These are phyloP conservation scores for Brachionus plicatilis DNA, from an alignment of 1,140 invertebrate species.

Conservation along the genomic window DNA sequence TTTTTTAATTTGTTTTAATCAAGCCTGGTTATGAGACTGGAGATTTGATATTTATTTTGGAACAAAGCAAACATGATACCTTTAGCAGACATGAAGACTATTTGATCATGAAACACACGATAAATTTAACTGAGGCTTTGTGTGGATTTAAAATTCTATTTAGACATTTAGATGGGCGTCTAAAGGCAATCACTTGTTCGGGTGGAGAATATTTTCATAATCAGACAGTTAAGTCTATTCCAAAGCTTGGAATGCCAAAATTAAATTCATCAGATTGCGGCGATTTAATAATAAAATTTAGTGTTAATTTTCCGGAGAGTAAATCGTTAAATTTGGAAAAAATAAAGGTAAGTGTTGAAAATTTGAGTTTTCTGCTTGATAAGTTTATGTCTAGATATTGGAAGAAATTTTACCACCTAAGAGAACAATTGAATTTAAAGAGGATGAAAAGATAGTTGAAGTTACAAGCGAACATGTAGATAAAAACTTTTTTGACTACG, in stretches of 20 bases:
- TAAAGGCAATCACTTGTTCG: not conserved
- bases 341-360: not conserved
- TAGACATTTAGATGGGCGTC: not conserved
- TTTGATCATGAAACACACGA: slow-evolving; percentile 21
- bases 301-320: not conserved
- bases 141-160: slow-evolving; percentile 5
- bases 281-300: not conserved
- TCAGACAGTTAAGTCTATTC: not conserved
- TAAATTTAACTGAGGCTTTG: not conserved
- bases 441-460: not conserved
- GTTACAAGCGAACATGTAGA: slow-evolving; percentile 6
- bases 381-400: not conserved
- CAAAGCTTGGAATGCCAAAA: slow-evolving; percentile 19
- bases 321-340: not conserved
- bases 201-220: not conserved
- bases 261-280: not conserved
- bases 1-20: not conserved
- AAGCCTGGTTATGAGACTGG: slow-evolving; percentile 15
- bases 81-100: not conserved
- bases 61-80: not conserved
- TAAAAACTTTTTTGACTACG: not conserved
- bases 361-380: not conserved
- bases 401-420: not conserved
- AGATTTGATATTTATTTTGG: not conserved
- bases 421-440: not conserved